Base-by-base conservation (phyloP, 2,888 invertebrate species). In the Unio pictorum region DNA sequence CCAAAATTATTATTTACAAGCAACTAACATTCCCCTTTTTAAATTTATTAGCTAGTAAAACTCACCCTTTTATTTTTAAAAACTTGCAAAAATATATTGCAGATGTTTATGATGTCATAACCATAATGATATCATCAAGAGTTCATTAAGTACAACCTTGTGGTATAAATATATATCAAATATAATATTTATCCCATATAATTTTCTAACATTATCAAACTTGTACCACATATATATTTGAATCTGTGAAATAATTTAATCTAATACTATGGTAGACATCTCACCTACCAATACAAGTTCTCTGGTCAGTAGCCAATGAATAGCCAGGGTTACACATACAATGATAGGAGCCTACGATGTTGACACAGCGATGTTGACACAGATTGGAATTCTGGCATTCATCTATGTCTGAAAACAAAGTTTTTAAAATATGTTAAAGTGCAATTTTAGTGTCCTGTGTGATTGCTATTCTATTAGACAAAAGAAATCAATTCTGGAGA, bases 341-440 rank as follows among this genome's bases (percentile, higher is more conserved):
- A 66, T 94, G 93, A 90, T 95, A 97, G 0, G 95, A 93, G 0
- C 98, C 98, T 94, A 95, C 96, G 1, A 94, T 93, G 89, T 99
- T 99, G 71, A 95, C 93, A 88, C 98, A 99, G 55, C 93, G 93
- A 78, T 98, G 98, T 84, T 96, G 94, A 84, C 98, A 99, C 1
- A 94, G 63, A 69, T 83, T 79, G 75, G 85, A 72, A 60, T 87
- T 77, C n/a, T 81, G 71, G 85, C 95, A 95, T 88, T 95, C 95
- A 86, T 95, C 92, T 0, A 98, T 93, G 87, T 99, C 98, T 85
- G 79, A 34, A 69, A 60, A 57, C 23, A 34, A 55, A 60, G 58
- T 54, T 11, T 17, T 20, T 55, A 23, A 66, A 61, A 45, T 45
- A 11, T 11, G 11, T 45, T 45, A 45, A 8, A 45, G 45, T 45